phyloP scores from a whole-genome alignment of 2,888 invertebrate species.

The Latheticus oryzae region DNA sequence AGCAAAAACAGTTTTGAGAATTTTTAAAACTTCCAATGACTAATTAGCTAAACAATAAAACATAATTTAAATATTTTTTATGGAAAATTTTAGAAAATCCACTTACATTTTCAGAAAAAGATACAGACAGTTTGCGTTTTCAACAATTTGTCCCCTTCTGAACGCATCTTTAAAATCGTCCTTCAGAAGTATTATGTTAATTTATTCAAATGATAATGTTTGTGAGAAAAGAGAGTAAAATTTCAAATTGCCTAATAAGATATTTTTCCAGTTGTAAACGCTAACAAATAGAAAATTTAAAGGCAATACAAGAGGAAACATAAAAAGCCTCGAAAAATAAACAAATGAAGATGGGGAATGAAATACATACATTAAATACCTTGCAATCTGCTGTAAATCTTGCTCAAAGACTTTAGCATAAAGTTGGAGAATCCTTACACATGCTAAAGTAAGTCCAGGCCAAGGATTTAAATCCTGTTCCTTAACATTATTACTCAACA shows the following conservation, averaged over 20 bases:
- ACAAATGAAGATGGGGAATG: too few species aligned
- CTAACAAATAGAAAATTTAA: constrained; percentile 1
- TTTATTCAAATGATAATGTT: constrained; percentile 1
- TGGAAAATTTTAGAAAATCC: too few species aligned
- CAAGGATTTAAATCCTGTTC: constrained; percentile 68
- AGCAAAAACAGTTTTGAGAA: too few species aligned
- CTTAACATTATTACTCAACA: constrained; percentile 55
- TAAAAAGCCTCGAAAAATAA: too few species aligned
- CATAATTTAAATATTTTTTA: too few species aligned
- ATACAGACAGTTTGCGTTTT: too few species aligned
- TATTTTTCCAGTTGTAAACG: constrained; percentile 12
- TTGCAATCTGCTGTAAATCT: constrained; percentile 51
- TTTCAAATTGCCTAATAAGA: constrained; percentile 7
- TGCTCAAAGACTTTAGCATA: constrained; percentile 91
- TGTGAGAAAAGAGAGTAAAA: constrained; percentile 9
- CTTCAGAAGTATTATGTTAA: constrained; percentile 23
- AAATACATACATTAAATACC: constrained; percentile 43
- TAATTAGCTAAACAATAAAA: too few species aligned
- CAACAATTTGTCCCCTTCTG: neutral
- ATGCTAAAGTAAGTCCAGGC: constrained; percentile 87
- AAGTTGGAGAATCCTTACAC: constrained; percentile 83
- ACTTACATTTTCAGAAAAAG: too few species aligned
- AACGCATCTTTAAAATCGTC: constrained; percentile 7
- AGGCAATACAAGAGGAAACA: constrained; percentile 8
- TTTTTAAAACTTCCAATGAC: too few species aligned